phyloP scores from a whole-genome alignment of 2,113 vertebrate species.

The Procavia capensis region DNA sequence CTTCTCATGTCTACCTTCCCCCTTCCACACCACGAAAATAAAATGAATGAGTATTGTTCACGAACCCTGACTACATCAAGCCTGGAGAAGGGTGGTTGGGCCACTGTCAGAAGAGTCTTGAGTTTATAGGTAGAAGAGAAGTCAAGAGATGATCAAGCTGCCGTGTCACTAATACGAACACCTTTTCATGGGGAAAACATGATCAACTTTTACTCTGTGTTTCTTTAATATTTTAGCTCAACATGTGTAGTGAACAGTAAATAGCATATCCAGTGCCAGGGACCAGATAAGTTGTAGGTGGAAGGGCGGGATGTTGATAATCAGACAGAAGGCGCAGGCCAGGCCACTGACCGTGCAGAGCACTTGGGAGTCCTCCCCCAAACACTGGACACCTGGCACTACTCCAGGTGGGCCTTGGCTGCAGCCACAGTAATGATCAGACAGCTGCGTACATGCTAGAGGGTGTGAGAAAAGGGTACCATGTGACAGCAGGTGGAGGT shows the following conservation, averaged over 20 bases:
- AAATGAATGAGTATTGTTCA: background rate
- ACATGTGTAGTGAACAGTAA: background rate
- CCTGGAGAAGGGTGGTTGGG: background rate
- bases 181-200: background rate
- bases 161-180: background rate
- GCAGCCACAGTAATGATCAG: background rate
- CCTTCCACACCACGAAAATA: background rate
- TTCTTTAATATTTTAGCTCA: background rate
- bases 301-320: background rate
- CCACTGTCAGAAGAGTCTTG: background rate
- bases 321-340: fast-evolving
- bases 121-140: background rate
- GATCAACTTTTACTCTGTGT: background rate
- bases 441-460: background rate
- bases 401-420: fast-evolving
- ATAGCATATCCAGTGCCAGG: background rate
- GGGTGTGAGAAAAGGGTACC: background rate
- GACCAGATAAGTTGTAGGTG: background rate
- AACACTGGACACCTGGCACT: background rate
- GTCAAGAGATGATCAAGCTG: background rate
- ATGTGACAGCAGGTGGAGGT: fast-evolving
- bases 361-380: fast-evolving
- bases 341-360: fast-evolving
- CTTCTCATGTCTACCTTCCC: background rate
- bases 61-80: fast-evolving